phyloP scores from a whole-genome alignment of 92 coral and sea anemone genomes.

The Metridium senile region DNA sequence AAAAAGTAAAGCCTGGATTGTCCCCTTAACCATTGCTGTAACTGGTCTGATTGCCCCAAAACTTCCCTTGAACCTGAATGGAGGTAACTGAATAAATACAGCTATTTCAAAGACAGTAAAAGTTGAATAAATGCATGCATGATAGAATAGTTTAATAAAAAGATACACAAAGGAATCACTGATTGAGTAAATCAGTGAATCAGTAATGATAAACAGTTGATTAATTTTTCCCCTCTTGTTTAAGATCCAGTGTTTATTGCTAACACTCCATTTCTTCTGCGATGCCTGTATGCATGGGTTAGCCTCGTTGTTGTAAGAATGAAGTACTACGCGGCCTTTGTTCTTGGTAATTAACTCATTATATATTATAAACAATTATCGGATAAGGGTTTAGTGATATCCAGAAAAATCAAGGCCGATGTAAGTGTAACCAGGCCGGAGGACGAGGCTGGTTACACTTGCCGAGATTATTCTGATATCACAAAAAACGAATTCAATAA shows the following conservation, averaged over 20 bases:
- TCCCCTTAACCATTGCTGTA: neutral
- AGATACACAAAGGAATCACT: neutral
- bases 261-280: constrained; percentile 46
- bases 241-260: constrained; percentile 73
- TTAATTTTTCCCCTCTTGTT: too few species aligned
- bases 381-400: constrained; percentile 23
- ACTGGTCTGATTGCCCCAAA: neutral
- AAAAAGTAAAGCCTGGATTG: neutral
- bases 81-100: neutral
- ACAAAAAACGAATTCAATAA: too few species aligned
- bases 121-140: neutral
- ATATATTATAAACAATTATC: neutral
- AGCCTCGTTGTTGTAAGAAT: constrained; percentile 45
- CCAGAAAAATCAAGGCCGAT: constrained; percentile 56
- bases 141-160: neutral
- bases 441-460: too few species aligned
- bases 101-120: neutral
- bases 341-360: constrained; percentile 47
- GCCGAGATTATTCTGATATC: too few species aligned
- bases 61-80: neutral
- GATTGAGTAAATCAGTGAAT: too few species aligned
- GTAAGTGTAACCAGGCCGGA: neutral
- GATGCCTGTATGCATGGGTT: constrained; percentile 67
- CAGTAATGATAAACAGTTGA: too few species aligned
- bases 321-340: constrained; percentile 79